phyloP scores from a whole-genome alignment of 2,888 invertebrate genomes.

The Brassicogethes aeneus region DNA sequence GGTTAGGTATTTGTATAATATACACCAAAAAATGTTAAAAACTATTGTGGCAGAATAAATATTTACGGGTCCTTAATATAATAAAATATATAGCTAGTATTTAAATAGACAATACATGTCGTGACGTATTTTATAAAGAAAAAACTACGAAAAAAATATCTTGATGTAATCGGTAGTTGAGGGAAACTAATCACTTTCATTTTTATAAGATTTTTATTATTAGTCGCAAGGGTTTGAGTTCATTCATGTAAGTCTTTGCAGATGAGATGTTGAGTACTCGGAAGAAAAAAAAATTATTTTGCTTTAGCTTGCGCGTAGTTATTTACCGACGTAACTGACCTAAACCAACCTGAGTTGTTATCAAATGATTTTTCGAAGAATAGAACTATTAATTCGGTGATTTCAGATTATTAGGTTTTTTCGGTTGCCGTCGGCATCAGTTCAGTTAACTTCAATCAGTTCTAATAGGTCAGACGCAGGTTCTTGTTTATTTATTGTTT shows the following conservation, averaged over 20 bases:
- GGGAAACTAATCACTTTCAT: conserved; percentile 1
- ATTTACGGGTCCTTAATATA: conserved; percentile 29
- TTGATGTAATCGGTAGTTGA: conserved; percentile 9
- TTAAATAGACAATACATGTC: conserved; percentile 12
- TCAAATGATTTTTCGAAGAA: too few relatives aligned
- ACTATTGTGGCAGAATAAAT: conserved; percentile 13
- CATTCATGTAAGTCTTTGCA: too few relatives aligned
- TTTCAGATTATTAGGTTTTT: too few relatives aligned
- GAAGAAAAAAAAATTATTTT: too few relatives aligned
- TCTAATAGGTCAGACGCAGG: neutral
- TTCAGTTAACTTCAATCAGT: too few relatives aligned
- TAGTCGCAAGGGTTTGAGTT: conserved; percentile 12
- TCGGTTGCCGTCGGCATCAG: too few relatives aligned
- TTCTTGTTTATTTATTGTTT: conserved; percentile 1
- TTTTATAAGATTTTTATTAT: neutral
- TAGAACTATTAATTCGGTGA: too few relatives aligned
- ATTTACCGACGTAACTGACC: too few relatives aligned
- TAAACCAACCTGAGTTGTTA: too few relatives aligned
- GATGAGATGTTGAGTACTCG: too few relatives aligned
- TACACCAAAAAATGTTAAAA: conserved; percentile 5
- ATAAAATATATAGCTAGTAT: conserved; percentile 8
- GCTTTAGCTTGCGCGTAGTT: too few relatives aligned
- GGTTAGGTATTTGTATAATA: conserved; percentile 19
- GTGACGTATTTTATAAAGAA: conserved; percentile 7
- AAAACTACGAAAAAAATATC: conserved; percentile 3